Evolutionary conservation across 2,113 vertebrate genomes (phyloP), one percentile per base, ranked within the genome.

Genomic region (Sinosuthora webbiana): DNA sequence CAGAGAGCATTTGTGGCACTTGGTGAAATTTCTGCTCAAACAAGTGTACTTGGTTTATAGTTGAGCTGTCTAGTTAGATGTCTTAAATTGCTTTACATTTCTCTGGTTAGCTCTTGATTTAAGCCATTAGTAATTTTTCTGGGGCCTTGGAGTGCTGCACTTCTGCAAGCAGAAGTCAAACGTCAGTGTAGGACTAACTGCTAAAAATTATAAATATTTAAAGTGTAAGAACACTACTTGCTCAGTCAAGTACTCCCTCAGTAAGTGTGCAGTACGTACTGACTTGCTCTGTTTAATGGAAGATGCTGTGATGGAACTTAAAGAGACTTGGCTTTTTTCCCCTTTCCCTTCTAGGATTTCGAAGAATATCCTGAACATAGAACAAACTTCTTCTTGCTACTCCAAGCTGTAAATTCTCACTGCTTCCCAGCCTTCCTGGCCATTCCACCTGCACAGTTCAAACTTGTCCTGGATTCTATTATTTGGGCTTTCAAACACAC

Each of bases 401-500:
- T 99, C 42, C 99, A 99, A 97, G 99, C 99, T 68, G 99, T 99
- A 89, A 99, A 99, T 98, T 99, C 99, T 59, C 99, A 99, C 93
- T 99, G 99, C 97, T 99, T 99, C 97, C 99, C 99, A 65, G 99
- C 99, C 33, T 99, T 99, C 98, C 98, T 99, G 93, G 99, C 99
- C 93, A 99, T 99, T 97, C 99, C 99, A 70, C 99, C 99, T 11
- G 99, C 99, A 93, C 99, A 99, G 96, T 99, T 99, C 95, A 99
- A 99, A 89, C 98, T 99, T 95, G 99, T 99, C 97, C 98, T 99
- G 97, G 99, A 99, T 98, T 99, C 99, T 89, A 99, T 99, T 97
- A 99, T 99, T 98, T 99, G 99, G 99, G 99, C 99, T 97, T 99
- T 99, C 97, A 99, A 99, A 90, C 99, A 99, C 97, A 99, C 99